Conservation (phyloP, 1,140 invertebrate genomes). For the Habropoda laboriosa region DNA sequence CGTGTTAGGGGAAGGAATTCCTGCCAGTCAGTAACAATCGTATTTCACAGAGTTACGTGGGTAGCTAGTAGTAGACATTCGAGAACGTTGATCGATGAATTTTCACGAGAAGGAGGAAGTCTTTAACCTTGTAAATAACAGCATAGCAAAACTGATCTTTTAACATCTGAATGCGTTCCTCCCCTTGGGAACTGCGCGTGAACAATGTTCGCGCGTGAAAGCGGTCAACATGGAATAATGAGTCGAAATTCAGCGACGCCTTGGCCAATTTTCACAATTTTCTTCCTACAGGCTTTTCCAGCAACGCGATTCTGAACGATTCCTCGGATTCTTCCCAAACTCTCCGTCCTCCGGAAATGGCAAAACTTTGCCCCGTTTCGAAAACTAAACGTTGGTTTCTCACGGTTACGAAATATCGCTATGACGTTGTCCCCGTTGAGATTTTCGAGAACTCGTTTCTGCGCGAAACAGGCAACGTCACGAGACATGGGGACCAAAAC, state of each 20-base stretch:
- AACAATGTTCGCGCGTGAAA: conserved; percentile 10
- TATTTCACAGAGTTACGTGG: neutral
- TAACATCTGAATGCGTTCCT: too few relatives aligned
- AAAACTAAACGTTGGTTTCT: neutral
- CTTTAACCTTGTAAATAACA: too few relatives aligned
- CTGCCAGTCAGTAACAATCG: neutral
- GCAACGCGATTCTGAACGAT: neutral
- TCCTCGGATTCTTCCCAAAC: too few relatives aligned
- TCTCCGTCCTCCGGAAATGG: too few relatives aligned
- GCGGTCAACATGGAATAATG: conserved; percentile 3
- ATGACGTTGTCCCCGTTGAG: conserved; percentile 3
- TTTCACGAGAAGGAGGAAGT: neutral
- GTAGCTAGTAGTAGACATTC: too few relatives aligned
- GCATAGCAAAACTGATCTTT: too few relatives aligned
- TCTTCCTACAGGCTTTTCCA: neutral
- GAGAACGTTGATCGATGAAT: neutral
- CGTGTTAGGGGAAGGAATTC: neutral
- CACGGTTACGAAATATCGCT: neutral
- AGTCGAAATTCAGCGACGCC: neutral
- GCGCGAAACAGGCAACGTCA: neutral
- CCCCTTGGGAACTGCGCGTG: neutral
- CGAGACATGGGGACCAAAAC: neutral
- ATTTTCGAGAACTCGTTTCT: neutral
- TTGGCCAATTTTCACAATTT: neutral
- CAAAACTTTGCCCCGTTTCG: too few relatives aligned